Base-by-base conservation (phyloP, 2,888 invertebrate genomes). In the Drosophila flavopinicola region DNA sequence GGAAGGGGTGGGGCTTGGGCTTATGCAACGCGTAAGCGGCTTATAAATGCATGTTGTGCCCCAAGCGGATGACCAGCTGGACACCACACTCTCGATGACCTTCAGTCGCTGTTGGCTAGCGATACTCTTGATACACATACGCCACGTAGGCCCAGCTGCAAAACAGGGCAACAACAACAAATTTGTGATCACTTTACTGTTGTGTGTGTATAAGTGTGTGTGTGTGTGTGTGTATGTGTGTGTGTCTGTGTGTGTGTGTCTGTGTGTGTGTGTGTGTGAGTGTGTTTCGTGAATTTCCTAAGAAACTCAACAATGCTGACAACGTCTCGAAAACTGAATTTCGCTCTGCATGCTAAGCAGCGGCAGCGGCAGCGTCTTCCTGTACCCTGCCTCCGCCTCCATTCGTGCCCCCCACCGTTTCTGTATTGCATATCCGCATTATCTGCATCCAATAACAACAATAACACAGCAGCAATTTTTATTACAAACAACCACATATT, bases 301-400 rank as follows among this genome's bases (percentile, higher is more conserved):
- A 68, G 70, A 69, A 68, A 69, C 63, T 52, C 56, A 56, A 66
- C 67, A 69, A 69, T 53, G 64, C 64, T 61, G 47, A 48, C 63
- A 61, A 58, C 67, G 38, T 58, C 44, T 41, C 41, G 38, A 47
- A 42, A 42, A 52, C 51, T 61, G 58, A 52, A 67, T 49, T 54
- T 67, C 41, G 45, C 54, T 67, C 45, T 42, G 69, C 70, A 70
- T 69, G 71, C 71, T 64, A 70, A 70, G 47, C 64, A 65, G 61
- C 48, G 35, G 4, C 32, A n/a, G n/a, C n/a, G n/a, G 7, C 35
- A 27, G 5, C 27, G 23, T 52, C 30, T 59, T 44, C 56, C 45
- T 47, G 54, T 35, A 20, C 11, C 23, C 49, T 20, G 2, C 5
- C 15, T 10, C 44, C n/a, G 10, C 7, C 25, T 30, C 11, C n/a